Conservation (phyloP, 2,888 invertebrate genomes). For the Xylota sylvarum region DNA sequence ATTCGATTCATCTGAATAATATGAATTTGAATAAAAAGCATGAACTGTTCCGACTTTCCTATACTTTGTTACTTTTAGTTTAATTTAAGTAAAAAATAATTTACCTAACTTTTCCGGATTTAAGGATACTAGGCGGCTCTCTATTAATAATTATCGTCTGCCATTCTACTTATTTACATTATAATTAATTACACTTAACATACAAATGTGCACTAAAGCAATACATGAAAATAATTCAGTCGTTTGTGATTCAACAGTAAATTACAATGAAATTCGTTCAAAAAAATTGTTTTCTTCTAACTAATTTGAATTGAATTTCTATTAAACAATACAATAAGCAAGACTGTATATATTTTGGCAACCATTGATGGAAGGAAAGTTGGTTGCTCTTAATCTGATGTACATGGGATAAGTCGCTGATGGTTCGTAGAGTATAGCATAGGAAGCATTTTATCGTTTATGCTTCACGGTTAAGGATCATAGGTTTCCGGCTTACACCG, state of each 20-base stretch:
- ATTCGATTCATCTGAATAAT: no score
- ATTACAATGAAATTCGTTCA: conserved; percentile 2
- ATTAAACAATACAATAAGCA: neutral
- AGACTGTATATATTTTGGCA: conserved; percentile 13
- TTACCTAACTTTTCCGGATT: neutral
- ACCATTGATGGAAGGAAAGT: neutral
- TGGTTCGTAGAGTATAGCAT: no score
- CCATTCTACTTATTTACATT: conserved; percentile 10
- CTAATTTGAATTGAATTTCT: neutral
- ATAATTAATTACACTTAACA: conserved; percentile 16
- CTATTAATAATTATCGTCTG: neutral
- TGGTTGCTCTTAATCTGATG: neutral
- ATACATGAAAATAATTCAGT: conserved; percentile 41
- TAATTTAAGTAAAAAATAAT: conserved; percentile 1
- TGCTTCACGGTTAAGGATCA: no score
- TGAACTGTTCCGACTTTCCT: no score
- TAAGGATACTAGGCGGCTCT: neutral
- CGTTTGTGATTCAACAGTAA: conserved; percentile 28
- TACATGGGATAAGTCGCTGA: neutral
- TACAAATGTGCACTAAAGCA: conserved; percentile 18
- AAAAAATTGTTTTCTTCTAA: conserved; percentile 17
- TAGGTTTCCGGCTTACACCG: no score
- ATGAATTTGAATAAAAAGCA: no score
- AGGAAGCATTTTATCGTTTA: no score
- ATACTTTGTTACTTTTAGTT: no score